Evolutionary conservation across 2,113 vertebrate species (phyloP).

Genomic region (Spea multiplicata): DNA sequence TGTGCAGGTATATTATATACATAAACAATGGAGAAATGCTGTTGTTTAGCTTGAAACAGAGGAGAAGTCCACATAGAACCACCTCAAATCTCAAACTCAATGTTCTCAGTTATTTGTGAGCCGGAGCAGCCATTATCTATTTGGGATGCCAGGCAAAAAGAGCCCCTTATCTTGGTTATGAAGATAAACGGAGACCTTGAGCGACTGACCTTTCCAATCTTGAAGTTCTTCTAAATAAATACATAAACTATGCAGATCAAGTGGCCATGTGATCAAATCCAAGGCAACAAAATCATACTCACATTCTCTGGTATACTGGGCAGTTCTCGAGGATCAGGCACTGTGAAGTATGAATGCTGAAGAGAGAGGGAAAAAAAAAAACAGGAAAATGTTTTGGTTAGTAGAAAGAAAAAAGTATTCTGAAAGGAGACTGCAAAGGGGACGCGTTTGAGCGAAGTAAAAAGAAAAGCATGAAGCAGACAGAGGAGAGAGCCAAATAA

Average conservation of each 20-base stretch:
- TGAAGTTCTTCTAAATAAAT: neutral
- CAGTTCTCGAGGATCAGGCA: slow-evolving; percentile 88
- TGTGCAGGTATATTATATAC: no score
- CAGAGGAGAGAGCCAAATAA: slow-evolving; percentile 19
- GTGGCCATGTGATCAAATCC: neutral
- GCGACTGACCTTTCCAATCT: slow-evolving; percentile 15
- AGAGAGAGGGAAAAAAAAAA: slow-evolving; percentile 36
- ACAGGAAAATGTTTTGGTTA: slow-evolving; percentile 40
- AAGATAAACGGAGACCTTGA: slow-evolving; percentile 27
- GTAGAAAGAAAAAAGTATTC: neutral
- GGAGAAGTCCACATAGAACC: neutral
- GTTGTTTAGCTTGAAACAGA: neutral
- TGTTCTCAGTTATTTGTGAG: neutral
- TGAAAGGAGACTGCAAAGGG: neutral
- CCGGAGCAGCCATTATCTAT: neutral
- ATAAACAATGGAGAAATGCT: neutral
- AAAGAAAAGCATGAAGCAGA: slow-evolving; percentile 1
- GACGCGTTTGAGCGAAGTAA: neutral
- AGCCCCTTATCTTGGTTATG: slow-evolving; percentile 13
- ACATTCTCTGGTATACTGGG: slow-evolving; percentile 98
- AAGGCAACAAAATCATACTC: slow-evolving; percentile 62
- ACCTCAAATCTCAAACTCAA: neutral
- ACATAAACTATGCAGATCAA: neutral
- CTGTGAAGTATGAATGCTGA: slow-evolving; percentile 93
- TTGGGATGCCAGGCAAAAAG: slow-evolving; percentile 2